A percentile compares a stretch with the other conserved stretches of the same genome.
These are phyloP conservation scores for Chrysodeixis includens DNA, from an alignment of 2,888 invertebrate genomes.

Conservation along the genomic window DNA sequence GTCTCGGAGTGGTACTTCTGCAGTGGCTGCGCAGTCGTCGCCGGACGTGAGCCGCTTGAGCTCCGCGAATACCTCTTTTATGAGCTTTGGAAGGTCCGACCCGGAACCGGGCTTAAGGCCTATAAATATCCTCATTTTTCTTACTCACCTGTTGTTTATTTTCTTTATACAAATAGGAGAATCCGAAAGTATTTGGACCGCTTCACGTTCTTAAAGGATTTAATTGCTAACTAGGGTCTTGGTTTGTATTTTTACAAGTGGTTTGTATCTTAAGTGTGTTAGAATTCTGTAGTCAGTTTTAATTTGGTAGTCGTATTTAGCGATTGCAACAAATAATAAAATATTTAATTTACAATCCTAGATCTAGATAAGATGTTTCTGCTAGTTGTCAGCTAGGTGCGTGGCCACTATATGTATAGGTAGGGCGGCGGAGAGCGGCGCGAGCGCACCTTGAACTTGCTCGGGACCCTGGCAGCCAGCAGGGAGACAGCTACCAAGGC, in stretches of 20 bases:
- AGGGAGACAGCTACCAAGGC: constrained; percentile 13
- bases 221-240: too few species aligned
- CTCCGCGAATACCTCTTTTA: constrained; percentile 41
- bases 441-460: constrained; percentile 32
- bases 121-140: constrained; percentile 25
- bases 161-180: constrained; percentile 35
- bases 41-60: constrained; percentile 16
- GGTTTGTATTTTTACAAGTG: too few species aligned
- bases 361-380: too few species aligned
- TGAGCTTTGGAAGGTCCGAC: constrained; percentile 36
- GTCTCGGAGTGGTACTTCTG: too few species aligned
- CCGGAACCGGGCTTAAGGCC: constrained; percentile 10
- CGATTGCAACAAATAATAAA: too few species aligned
- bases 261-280: too few species aligned
- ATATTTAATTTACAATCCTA: too few species aligned
- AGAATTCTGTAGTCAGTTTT: too few species aligned
- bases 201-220: constrained; percentile 13
- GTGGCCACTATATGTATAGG: too few species aligned
- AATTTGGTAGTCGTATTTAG: too few species aligned
- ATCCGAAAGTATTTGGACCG: constrained; percentile 14
- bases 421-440: neutral
- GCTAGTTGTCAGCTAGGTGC: too few species aligned
- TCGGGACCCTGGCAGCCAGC: constrained; percentile 13
- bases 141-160: constrained; percentile 46
- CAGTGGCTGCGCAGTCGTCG: too few species aligned